A percentile compares a stretch with the other conserved stretches of the same genome.
phyloP scores from a whole-genome alignment of 2,797 vertebrate genomes.

The Ctenochaetus hawaiiensis region DNA sequence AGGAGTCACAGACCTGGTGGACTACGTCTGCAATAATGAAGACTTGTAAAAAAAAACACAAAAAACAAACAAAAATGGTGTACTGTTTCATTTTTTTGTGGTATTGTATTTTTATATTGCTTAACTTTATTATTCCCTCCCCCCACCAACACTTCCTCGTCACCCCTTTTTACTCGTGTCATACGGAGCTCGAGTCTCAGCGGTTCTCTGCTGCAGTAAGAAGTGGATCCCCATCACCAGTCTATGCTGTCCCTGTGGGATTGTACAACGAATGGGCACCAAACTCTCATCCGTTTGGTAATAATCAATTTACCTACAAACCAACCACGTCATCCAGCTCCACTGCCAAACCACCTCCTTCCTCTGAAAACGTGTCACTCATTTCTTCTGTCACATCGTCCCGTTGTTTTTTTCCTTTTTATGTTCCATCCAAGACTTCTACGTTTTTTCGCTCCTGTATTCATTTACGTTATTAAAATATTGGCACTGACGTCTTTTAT shows the following conservation, averaged over 20 bases:
- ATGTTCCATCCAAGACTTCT: not conserved
- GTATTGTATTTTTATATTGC: conserved; percentile 80
- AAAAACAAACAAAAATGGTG: conserved; percentile 24
- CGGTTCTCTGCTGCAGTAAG: conserved; percentile 21
- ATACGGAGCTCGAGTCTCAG: conserved; percentile 37
- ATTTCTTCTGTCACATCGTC: not conserved
- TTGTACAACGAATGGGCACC: conserved; percentile 36
- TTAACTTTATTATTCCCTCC: conserved; percentile 76
- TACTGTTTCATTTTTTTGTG: conserved; percentile 68
- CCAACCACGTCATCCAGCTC: conserved; percentile 39
- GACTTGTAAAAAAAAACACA: conserved; percentile 90
- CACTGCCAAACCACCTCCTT: conserved; percentile 56
- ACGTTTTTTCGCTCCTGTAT: not conserved
- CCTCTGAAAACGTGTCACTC: not conserved
- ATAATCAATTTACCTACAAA: not conserved
- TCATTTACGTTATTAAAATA: conserved; percentile 14
- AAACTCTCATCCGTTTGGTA: conserved; percentile 23
- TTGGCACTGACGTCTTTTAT: conserved; percentile 46
- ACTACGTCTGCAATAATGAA: conserved; percentile 99
- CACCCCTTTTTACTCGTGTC: conserved; percentile 35
- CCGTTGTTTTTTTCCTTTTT: not conserved
- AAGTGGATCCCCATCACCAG: conserved; percentile 46
- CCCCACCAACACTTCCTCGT: conserved; percentile 46
- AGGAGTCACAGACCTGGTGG: conserved; percentile 98
- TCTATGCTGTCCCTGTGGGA: conserved; percentile 56